A percentile compares a stretch with the other conserved stretches of the same genome.
These are phyloP conservation scores for Plectrocnemia conspersa DNA, from an alignment of 1,140 invertebrate species.

Conservation along the genomic window DNA sequence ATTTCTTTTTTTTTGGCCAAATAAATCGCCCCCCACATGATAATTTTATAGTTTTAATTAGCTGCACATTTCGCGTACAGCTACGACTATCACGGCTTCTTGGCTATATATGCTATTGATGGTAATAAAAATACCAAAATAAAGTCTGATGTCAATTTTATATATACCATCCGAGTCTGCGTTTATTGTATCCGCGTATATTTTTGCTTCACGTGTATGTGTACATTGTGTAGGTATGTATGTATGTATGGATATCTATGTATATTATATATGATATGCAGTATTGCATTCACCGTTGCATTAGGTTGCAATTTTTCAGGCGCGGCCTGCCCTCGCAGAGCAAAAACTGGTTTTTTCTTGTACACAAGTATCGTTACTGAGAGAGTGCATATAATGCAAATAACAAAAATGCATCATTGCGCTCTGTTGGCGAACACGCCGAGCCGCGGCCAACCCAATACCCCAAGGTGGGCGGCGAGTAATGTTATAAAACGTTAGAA, in stretches of 20 bases:
- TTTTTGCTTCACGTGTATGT: no score
- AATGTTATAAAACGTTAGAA: constrained; percentile 10
- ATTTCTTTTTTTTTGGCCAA: no score
- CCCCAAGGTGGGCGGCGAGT: neutral
- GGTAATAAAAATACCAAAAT: no score
- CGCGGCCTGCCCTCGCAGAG: constrained; percentile 26
- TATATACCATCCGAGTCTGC: no score
- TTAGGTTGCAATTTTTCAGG: constrained; percentile 28
- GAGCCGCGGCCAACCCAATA: constrained; percentile 5
- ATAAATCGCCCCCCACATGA: no score
- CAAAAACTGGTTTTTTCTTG: constrained; percentile 31
- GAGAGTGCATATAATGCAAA: constrained; percentile 22
- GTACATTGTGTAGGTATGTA: no score
- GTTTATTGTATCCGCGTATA: no score
- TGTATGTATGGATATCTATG: constrained; percentile 16
- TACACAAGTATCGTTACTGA: constrained; percentile 8
- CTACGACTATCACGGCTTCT: no score
- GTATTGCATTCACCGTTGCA: constrained; percentile 27
- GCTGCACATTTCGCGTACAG: no score
- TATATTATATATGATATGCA: constrained; percentile 26
- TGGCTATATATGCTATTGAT: no score
- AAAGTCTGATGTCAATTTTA: no score
- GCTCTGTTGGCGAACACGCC: constrained; percentile 3
- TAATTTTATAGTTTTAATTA: no score
- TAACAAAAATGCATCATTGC: constrained; percentile 19